Evolutionary conservation across 2,113 vertebrate species (phyloP).

Genomic region (Echinops telfairi): DNA sequence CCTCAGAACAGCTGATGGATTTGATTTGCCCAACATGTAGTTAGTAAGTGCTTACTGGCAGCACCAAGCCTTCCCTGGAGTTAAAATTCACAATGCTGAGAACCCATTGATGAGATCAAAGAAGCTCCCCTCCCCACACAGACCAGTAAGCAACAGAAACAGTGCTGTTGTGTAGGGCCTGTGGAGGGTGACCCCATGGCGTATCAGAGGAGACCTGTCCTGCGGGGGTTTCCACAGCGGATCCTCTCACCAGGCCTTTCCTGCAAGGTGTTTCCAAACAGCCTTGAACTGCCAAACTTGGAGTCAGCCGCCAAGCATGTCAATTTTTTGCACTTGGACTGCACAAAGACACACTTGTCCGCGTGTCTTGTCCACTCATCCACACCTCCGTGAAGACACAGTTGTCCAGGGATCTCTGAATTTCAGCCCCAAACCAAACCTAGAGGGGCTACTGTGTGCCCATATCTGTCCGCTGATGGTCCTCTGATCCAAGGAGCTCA

Average conservation of each 20-base stretch:
- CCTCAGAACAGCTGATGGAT: no score
- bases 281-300: not conserved
- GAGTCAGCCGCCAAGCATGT: no score
- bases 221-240: not conserved
- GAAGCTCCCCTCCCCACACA: not conserved
- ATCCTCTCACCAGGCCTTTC: not conserved
- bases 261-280: not conserved
- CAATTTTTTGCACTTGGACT: not conserved
- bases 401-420: not conserved
- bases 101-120: not conserved
- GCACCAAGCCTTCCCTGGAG: not conserved
- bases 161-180: not conserved
- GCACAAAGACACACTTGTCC: not conserved
- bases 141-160: not conserved
- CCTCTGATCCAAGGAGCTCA: not conserved
- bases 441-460: not conserved
- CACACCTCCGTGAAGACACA: not conserved
- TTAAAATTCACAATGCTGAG: not conserved
- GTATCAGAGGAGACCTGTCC: not conserved
- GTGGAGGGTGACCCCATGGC: not conserved
- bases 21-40: no score
- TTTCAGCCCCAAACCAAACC: not conserved
- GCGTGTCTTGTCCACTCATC: no score
- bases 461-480: not conserved
- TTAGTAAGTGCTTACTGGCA: no score